These are phyloP conservation scores for Zaprionus capensis DNA, from an alignment of 1,140 invertebrate genomes.

Conservation along the genomic window DNA sequence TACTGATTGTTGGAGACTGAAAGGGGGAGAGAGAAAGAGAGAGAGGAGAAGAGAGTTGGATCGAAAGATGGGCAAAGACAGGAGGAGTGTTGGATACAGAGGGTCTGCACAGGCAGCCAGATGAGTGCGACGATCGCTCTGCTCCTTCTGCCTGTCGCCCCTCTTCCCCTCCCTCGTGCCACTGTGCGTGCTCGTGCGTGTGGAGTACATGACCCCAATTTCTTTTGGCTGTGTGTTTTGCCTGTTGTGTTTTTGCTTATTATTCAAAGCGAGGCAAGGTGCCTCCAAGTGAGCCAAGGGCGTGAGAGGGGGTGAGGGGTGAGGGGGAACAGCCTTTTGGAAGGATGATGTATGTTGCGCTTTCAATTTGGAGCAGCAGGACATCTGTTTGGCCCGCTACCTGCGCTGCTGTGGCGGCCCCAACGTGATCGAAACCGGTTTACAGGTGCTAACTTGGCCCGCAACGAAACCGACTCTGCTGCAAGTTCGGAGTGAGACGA, in stretches of 20 bases:
- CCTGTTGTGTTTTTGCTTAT: slow-evolving; percentile 35
- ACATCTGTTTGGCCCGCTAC: slow-evolving; percentile 72
- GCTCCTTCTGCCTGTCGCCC: slow-evolving; percentile 8
- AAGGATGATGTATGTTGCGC: slow-evolving; percentile 82
- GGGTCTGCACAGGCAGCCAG: background rate
- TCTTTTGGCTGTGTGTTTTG: slow-evolving; percentile 51
- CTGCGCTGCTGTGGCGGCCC: slow-evolving; percentile 17
- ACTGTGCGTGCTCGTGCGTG: slow-evolving; percentile 36
- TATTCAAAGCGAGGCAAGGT: slow-evolving; percentile 60
- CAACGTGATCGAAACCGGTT: slow-evolving; percentile 54
- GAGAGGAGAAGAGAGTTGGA: no score
- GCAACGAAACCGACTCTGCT: background rate
- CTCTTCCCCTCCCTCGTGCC: background rate
- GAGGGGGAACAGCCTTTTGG: slow-evolving; percentile 36
- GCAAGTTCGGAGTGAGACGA: background rate
- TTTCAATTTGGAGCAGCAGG: slow-evolving; percentile 84
- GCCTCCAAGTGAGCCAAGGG: slow-evolving; percentile 28
- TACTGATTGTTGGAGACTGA: background rate
- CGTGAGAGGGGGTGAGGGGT: background rate
- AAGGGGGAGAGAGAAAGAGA: background rate
- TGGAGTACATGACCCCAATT: slow-evolving; percentile 84
- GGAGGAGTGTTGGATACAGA: background rate
- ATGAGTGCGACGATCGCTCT: slow-evolving; percentile 10
- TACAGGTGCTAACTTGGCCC: slow-evolving; percentile 77
- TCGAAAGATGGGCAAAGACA: background rate